Evolutionary conservation across 2,113 vertebrate genomes (phyloP).

Genomic region (Camelus bactrianus): DNA sequence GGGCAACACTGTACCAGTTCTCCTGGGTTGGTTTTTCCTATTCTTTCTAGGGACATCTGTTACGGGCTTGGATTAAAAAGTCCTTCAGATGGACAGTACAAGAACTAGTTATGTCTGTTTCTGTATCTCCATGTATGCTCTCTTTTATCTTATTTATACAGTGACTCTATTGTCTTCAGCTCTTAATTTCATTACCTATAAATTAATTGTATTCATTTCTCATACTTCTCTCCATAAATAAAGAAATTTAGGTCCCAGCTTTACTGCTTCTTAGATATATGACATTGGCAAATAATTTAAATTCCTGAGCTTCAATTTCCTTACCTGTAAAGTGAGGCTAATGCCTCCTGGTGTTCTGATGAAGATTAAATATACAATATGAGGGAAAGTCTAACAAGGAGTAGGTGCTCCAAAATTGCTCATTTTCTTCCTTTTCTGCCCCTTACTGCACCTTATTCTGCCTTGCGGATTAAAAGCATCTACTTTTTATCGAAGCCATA

Average conservation of each 20-base stretch:
- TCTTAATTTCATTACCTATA: neutral
- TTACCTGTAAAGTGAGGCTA: constrained; percentile 1
- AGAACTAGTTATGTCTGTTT: neutral
- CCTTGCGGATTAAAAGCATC: constrained; percentile 6
- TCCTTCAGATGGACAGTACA: neutral
- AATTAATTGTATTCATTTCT: neutral
- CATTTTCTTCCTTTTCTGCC: neutral
- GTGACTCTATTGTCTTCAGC: neutral
- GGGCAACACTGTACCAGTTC: neutral
- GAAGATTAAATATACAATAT: constrained; percentile 4
- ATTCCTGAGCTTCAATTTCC: neutral
- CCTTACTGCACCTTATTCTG: neutral
- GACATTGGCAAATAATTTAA: constrained; percentile 9
- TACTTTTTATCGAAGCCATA: constrained; percentile 40
- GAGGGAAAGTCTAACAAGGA: neutral
- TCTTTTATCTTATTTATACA: constrained; percentile 11
- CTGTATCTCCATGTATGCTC: neutral
- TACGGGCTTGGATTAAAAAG: neutral
- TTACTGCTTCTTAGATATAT: neutral
- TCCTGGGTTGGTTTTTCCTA: neutral
- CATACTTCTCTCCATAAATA: neutral
- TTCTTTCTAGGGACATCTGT: neutral
- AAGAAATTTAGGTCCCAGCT: neutral
- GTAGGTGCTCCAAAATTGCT: neutral
- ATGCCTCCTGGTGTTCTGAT: neutral